phyloP scores from a whole-genome alignment of 2,888 invertebrate genomes.

The Melanargia galathea region DNA sequence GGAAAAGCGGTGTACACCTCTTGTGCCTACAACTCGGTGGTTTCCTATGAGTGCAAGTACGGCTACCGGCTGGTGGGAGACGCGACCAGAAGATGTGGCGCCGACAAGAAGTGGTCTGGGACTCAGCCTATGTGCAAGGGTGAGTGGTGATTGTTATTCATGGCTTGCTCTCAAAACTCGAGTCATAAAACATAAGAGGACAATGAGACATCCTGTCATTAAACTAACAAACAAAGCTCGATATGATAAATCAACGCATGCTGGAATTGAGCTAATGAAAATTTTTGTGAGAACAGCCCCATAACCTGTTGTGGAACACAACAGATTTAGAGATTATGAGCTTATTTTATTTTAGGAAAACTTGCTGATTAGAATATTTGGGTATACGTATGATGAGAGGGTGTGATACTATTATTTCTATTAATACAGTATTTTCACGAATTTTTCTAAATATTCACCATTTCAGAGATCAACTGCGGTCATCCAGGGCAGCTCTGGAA shows the following conservation, averaged over 20 bases:
- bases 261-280: no score
- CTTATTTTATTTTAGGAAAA: no score
- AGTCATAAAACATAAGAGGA: no score
- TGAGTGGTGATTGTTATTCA: slow-evolving; percentile 55
- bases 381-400: no score
- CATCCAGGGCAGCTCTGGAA: slow-evolving; percentile 96
- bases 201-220: no score
- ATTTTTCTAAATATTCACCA: not conserved
- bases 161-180: not conserved
- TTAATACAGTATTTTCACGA: not conserved
- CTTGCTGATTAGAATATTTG: no score
- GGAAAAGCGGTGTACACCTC: slow-evolving; percentile 97
- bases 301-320: no score
- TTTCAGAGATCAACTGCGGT: slow-evolving; percentile 97
- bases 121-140: slow-evolving; percentile 96
- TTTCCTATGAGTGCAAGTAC: slow-evolving; percentile 97
- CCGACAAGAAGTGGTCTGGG: slow-evolving; percentile 97
- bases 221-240: no score
- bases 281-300: no score
- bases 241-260: no score
- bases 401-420: not conserved
- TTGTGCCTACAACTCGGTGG: slow-evolving; percentile 96
- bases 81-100: slow-evolving; percentile 94
- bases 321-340: no score
- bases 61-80: slow-evolving; percentile 96